Evolutionary conservation across 30 jellyfish, hydroid and myxozoan genomes (phyloP).

Genomic region (Aurelia aurita): DNA sequence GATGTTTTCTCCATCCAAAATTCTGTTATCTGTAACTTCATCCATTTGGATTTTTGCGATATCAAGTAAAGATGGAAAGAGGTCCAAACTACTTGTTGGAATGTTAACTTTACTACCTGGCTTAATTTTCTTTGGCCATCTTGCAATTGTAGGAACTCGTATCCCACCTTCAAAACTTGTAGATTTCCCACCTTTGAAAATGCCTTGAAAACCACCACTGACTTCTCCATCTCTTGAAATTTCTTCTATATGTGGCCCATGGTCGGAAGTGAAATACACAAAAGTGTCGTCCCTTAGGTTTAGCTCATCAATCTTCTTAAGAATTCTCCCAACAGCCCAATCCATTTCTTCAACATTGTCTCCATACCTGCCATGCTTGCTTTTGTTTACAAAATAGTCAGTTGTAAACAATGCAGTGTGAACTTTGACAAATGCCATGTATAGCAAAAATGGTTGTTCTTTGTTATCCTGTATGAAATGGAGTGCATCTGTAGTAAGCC

Average conservation of each 20-base stretch:
- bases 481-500: constrained; percentile 68
- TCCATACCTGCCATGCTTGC: constrained; percentile 89
- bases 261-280: constrained; percentile 85
- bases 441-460: constrained; percentile 51
- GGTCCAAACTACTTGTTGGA: constrained; percentile 83
- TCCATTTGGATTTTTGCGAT: background rate
- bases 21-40: background rate
- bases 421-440: constrained; percentile 77
- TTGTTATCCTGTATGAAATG: constrained; percentile 56
- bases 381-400: constrained; percentile 58
- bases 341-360: constrained; percentile 89
- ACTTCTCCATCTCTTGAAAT: constrained; percentile 72
- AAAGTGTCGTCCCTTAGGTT: constrained; percentile 62
- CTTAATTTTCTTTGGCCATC: constrained; percentile 66
- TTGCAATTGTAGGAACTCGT: constrained; percentile 77
- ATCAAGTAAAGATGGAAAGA: constrained; percentile 74
- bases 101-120: constrained; percentile 18
- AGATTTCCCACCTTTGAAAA: constrained; percentile 67
- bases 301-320: constrained; percentile 37
- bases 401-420: constrained; percentile 65
- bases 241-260: constrained; percentile 81
- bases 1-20: constrained; percentile 80
- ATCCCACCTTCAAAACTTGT: constrained; percentile 89
- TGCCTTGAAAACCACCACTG: constrained; percentile 85
- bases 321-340: constrained; percentile 82